Evolutionary conservation across 2,113 vertebrate genomes (phyloP).

Genomic region (Oreochromis niloticus): DNA sequence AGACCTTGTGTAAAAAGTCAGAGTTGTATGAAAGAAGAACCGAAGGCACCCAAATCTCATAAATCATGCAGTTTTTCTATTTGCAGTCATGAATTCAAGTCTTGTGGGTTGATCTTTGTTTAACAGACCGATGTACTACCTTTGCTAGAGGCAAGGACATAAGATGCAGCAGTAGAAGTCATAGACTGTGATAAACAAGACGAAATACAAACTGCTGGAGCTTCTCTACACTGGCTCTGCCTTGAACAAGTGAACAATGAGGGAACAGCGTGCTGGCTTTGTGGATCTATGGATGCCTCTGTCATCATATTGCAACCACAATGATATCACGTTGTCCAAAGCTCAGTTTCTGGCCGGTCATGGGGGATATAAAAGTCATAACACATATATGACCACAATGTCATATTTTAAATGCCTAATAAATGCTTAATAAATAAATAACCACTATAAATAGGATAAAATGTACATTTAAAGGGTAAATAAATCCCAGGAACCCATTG

Average conservation of each 20-base stretch:
- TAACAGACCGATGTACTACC: neutral
- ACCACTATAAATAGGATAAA: neutral
- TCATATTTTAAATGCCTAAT: neutral
- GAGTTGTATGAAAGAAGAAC: neutral
- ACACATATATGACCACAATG: neutral
- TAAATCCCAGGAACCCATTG: neutral
- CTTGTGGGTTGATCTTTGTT: neutral
- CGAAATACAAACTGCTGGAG: neutral
- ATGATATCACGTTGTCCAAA: rapidly evolving
- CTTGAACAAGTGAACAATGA: neutral
- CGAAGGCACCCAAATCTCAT: neutral
- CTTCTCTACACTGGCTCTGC: neutral
- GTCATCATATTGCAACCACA: neutral
- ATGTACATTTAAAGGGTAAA: neutral
- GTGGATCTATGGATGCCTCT: neutral
- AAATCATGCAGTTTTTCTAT: neutral
- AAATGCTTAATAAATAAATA: neutral
- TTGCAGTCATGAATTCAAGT: neutral
- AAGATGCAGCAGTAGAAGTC: neutral
- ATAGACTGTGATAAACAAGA: neutral
- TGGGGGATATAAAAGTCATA: neutral
- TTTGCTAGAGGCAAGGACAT: neutral
- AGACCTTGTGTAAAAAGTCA: neutral
- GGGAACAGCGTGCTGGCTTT: neutral
- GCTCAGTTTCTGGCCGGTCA: rapidly evolving